Conservation (phyloP, 2,113 vertebrate species). For the Neolamprologus ventralis region DNA sequence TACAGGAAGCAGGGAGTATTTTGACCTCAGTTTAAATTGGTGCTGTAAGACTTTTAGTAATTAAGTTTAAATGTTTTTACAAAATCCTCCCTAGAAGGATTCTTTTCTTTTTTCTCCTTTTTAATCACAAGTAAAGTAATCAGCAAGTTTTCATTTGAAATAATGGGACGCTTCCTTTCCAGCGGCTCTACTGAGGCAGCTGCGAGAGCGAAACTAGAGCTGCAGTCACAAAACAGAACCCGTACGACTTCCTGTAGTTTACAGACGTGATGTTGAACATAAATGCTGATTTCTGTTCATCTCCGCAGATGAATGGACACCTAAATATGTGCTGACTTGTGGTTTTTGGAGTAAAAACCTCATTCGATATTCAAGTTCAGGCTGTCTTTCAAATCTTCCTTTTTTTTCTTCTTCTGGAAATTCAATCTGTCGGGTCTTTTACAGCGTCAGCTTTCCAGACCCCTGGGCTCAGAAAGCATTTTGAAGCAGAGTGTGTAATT, state of each 20-base stretch:
- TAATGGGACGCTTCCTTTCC: not conserved
- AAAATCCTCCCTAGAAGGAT: not conserved
- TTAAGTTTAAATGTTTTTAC: not conserved
- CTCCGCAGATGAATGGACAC: not conserved
- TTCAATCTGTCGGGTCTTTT: not conserved
- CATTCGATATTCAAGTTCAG: not conserved
- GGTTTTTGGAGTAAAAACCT: not conserved
- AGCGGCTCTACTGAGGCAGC: not conserved
- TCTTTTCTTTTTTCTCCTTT: not conserved
- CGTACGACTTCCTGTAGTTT: not conserved
- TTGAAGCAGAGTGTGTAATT: constrained; percentile 5
- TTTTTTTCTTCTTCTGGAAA: not conserved
- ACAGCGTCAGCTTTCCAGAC: not conserved
- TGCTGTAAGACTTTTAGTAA: not conserved
- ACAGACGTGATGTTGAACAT: not conserved
- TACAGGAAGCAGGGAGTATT: not conserved
- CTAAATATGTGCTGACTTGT: not conserved
- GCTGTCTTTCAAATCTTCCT: not conserved
- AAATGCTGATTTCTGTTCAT: not conserved
- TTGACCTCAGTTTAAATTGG: not conserved
- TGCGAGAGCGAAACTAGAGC: not conserved
- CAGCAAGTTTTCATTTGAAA: not conserved
- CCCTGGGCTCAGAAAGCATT: not conserved
- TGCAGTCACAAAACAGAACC: not conserved
- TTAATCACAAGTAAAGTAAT: not conserved